These are phyloP conservation scores for Echinops telfairi DNA, from an alignment of 2,113 vertebrate species.

Conservation along the genomic window DNA sequence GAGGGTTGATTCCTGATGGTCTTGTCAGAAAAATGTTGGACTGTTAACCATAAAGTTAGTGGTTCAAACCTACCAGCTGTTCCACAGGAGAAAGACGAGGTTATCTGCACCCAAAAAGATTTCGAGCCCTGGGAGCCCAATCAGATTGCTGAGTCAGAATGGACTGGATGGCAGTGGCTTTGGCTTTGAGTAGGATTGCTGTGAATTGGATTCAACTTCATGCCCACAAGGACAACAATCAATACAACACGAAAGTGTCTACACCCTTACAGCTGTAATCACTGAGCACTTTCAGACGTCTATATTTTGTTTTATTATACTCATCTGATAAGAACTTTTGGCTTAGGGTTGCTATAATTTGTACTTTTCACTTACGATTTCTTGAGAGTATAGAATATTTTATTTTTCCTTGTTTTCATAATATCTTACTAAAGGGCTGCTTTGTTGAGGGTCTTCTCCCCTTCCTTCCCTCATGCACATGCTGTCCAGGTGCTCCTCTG, in stretches of 20 bases:
- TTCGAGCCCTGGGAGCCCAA: no score
- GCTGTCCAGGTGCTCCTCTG: no score
- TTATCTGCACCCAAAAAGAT: no score
- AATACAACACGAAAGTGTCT: not conserved
- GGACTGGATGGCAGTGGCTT: no score
- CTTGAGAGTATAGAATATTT: slow-evolving; percentile 28
- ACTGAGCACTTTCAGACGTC: not conserved
- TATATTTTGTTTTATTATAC: slow-evolving; percentile 23
- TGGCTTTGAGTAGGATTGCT: not conserved
- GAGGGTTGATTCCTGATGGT: no score
- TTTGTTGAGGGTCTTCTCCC: not conserved
- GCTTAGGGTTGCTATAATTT: slow-evolving; percentile 11
- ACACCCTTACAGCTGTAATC: not conserved
- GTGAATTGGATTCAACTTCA: not conserved
- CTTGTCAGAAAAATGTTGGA: no score
- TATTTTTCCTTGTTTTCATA: slow-evolving; percentile 26
- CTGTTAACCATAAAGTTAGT: no score
- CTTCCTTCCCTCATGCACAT: no score
- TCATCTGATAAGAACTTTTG: slow-evolving; percentile 22
- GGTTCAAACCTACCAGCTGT: no score
- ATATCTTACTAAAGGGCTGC: not conserved
- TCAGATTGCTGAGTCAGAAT: no score
- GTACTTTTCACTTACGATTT: not conserved
- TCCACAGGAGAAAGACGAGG: no score
- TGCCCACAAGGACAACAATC: not conserved